These are phyloP conservation scores for Drosophila truncata DNA, from an alignment of 1,140 invertebrate genomes.

Conservation along the genomic window DNA sequence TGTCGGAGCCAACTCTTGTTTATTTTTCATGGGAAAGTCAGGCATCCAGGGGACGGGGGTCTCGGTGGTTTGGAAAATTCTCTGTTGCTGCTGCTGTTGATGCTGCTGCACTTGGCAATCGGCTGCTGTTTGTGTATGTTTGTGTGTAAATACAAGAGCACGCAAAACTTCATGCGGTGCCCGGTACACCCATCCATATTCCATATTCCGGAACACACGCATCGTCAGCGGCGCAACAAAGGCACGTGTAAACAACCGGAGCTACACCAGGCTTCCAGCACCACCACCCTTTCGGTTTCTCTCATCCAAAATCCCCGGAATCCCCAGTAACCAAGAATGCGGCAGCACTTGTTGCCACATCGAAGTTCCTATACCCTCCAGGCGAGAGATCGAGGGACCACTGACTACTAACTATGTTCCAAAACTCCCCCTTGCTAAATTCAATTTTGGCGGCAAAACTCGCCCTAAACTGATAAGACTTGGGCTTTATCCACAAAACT, in stretches of 20 bases:
- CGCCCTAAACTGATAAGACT: conserved; percentile 42
- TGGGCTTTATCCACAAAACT: conserved; percentile 31
- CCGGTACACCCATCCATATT: conserved; percentile 12
- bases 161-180: conserved; percentile 81
- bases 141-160: conserved; percentile 80
- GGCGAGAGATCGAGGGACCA: conserved; percentile 29
- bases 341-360: conserved; percentile 56
- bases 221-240: conserved; percentile 75
- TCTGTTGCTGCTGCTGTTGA: conserved; percentile 40
- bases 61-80: conserved; percentile 10
- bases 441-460: conserved; percentile 50
- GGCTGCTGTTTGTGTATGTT: conserved; percentile 58
- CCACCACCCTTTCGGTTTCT: conserved; percentile 7
- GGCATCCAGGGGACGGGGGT: conserved; percentile 20
- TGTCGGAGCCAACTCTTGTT: conserved; percentile 72
- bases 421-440: conserved; percentile 30
- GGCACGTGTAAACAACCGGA: conserved; percentile 80
- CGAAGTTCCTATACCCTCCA: conserved; percentile 62
- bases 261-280: conserved; percentile 41
- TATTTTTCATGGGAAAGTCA: conserved; percentile 81
- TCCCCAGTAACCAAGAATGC: conserved; percentile 42
- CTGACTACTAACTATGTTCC: conserved; percentile 4
- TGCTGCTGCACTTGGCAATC: conserved; percentile 69
- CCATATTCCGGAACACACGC: conserved; percentile 67
- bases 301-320: conserved; percentile 6